Evolutionary conservation across 2,888 invertebrate genomes (phyloP), one percentile per base, ranked within the genome.

Genomic region (Volucella bombylans): DNA sequence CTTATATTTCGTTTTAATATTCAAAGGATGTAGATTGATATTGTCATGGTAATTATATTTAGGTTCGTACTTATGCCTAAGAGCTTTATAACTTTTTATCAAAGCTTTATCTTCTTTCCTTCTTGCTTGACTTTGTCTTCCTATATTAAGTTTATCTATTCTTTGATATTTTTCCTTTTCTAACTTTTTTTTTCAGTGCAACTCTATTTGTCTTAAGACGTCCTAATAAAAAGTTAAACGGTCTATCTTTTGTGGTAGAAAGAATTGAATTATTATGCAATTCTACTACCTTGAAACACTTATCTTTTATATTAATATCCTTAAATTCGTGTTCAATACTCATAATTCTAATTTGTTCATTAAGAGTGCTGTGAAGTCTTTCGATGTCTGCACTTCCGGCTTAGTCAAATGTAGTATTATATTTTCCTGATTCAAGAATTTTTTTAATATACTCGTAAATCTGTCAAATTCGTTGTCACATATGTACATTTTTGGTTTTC

Each of bases 41-140:
- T 57, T 54, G 10, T 47, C 50, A 55, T 41, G 43, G 23, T 41
- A 49, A 64, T 54, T 72, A 54, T 62, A 54, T 45, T 31, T 62
- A 18, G 72, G 62, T 47, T 72, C 45, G 14, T 72, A 11, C 39
- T 72, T 61, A 23, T 61, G 61, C 18, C 71, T 61, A 8, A 72
- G 11, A 8, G 71, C 50, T 15, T 72, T 61, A 43, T 71, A 61
- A 31, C 61, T 72, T 72, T 73, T 55, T 62, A 72, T 72, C 31
- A 39, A 38, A 41, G 18, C 64, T 18, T 65, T 52, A 41, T 15
- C 50, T 65, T 49, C 65, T n/a, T 67, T 18, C n/a, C 23, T 61
- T 4, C 9, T 45, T 61, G 61, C n/a, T 2, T 61, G 18, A 23
- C 18, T 23, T 23, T 23, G 18, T 23, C 3, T 23, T 2, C 2